A percentile compares a stretch with the other conserved stretches of the same genome.
Conservation (phyloP, 1,140 invertebrate genomes). For the Proctacanthus coquilletti region DNA sequence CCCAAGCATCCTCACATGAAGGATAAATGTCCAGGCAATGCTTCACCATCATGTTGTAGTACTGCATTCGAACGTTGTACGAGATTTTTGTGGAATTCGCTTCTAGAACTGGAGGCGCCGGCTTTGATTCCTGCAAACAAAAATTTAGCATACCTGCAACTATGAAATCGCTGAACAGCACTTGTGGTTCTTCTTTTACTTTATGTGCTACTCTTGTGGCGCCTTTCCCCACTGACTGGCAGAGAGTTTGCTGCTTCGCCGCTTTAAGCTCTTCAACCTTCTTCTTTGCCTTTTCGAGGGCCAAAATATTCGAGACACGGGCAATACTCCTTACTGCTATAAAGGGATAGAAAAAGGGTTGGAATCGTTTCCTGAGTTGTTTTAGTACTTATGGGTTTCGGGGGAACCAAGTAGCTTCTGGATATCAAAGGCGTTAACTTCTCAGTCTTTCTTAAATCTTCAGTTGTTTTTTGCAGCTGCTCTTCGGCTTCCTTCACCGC, state of each 20-base stretch:
- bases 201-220: conserved; percentile 49
- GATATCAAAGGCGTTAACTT: conserved; percentile 20
- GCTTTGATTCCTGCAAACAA: conserved; percentile 9
- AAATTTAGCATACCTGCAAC: conserved; percentile 41
- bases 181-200: too few species aligned
- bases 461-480: conserved; percentile 17
- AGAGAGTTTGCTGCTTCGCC: conserved; percentile 34
- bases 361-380: neutral
- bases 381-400: conserved; percentile 4
- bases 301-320: conserved; percentile 42
- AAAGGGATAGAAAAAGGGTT: conserved; percentile 3
- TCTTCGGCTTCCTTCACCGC: conserved; percentile 18
- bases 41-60: conserved; percentile 74
- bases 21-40: conserved; percentile 67
- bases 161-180: conserved; percentile 43
- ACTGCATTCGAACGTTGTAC: conserved; percentile 64
- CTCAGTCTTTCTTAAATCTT: conserved; percentile 10
- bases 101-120: conserved; percentile 45
- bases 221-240: conserved; percentile 51
- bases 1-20: conserved; percentile 51
- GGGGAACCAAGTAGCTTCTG: conserved; percentile 16
- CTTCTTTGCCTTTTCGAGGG: conserved; percentile 40
- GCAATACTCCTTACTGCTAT: conserved; percentile 34
- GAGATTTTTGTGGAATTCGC: conserved; percentile 65
- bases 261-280: conserved; percentile 34